Conservation (phyloP, 2,888 invertebrate species). For the Agapostemon virescens region DNA sequence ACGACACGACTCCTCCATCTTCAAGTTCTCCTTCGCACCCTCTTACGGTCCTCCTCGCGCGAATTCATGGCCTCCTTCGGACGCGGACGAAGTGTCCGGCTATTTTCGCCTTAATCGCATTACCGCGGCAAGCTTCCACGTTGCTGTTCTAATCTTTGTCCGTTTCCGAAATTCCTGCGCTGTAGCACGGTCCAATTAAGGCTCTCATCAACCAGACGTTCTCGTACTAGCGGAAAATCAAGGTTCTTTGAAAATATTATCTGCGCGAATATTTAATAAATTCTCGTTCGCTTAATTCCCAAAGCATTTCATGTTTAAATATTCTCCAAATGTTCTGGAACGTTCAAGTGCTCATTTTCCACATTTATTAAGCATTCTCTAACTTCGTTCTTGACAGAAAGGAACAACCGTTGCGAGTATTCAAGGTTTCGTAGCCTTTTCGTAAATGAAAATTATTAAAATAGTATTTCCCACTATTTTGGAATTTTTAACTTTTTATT, state of each 20-base stretch:
- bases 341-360: neutral
- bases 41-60: slow-evolving; percentile 8
- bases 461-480: too few relatives aligned
- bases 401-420: too few relatives aligned
- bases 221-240: neutral
- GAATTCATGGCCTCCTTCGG: slow-evolving; percentile 25
- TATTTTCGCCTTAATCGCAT: slow-evolving; percentile 59
- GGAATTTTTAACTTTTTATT: too few relatives aligned
- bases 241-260: neutral
- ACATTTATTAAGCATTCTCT: neutral
- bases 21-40: slow-evolving; percentile 26
- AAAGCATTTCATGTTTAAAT: neutral
- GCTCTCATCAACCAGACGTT: neutral
- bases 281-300: neutral
- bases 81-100: slow-evolving; percentile 17
- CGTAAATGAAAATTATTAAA: too few relatives aligned
- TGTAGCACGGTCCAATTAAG: neutral
- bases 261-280: neutral
- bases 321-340: neutral
- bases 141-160: slow-evolving; percentile 3
- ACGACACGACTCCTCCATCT: slow-evolving; percentile 60
- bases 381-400: neutral
- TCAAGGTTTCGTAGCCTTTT: too few relatives aligned
- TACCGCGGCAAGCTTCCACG: slow-evolving; percentile 17
- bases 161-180: neutral